Percentiles rank a stretch among this genome's conserved stretches.
These are phyloP conservation scores for Oryzias sinensis DNA, from an alignment of 2,797 vertebrate genomes.

Conservation along the genomic window DNA sequence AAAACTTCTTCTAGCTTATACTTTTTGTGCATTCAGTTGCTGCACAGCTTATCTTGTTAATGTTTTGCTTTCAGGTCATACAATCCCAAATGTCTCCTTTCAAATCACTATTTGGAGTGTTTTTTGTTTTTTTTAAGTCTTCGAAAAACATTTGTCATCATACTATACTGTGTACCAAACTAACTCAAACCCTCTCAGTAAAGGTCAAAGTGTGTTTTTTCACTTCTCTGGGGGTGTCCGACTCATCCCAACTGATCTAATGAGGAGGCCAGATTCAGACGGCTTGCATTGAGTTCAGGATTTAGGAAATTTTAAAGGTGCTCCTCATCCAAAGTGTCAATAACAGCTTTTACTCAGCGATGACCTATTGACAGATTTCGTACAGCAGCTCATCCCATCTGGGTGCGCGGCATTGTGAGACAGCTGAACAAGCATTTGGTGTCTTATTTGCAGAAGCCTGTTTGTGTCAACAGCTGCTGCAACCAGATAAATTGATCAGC, in stretches of 20 bases:
- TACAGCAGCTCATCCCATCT: conserved; percentile 5
- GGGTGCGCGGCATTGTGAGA: conserved; percentile 11
- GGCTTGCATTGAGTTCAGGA: conserved; percentile 2
- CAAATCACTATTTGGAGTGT: too few species aligned
- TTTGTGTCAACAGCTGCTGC: conserved; percentile 55
- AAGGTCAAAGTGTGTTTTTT: conserved; percentile 35
- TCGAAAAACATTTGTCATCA: background rate
- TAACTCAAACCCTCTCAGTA: conserved; percentile 16
- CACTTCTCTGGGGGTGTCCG: conserved; percentile 26
- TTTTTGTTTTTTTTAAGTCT: too few species aligned
- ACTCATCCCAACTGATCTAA: conserved; percentile 34
- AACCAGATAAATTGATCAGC: conserved; percentile 41
- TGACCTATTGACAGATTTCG: conserved; percentile 31
- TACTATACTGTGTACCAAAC: conserved; percentile 19
- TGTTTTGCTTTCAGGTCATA: too few species aligned
- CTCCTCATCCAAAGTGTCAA: conserved; percentile 6
- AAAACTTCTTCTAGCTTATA: too few species aligned
- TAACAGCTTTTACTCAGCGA: conserved; percentile 21
- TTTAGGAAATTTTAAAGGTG: conserved; percentile 29
- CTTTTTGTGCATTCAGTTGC: too few species aligned
- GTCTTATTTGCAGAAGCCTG: conserved; percentile 43
- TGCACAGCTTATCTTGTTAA: too few species aligned
- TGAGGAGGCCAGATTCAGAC: conserved; percentile 25
- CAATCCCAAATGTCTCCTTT: too few species aligned
- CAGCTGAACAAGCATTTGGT: conserved; percentile 47